Conservation (phyloP, 2,888 invertebrate genomes). For the Parelbella ahira region DNA sequence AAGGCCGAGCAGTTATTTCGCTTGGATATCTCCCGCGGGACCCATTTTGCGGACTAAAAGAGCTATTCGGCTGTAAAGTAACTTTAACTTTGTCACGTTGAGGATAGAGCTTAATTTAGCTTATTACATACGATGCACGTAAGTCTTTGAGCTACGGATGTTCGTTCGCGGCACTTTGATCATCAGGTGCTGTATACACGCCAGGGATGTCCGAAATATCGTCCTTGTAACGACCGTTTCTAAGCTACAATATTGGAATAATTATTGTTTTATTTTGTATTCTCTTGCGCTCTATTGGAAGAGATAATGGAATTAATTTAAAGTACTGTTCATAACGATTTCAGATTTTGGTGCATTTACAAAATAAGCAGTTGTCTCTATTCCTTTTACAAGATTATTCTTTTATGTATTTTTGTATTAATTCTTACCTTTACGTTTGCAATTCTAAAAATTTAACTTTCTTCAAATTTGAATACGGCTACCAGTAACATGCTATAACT, state of each 20-base stretch:
- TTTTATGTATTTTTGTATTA: no score
- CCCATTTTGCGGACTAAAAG: conserved; percentile 24
- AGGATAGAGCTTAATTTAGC: neutral
- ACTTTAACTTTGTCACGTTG: neutral
- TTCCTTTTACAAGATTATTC: no score
- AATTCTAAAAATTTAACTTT: no score
- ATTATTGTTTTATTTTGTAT: neutral
- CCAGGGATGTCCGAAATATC: conserved; percentile 4
- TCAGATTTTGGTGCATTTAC: no score
- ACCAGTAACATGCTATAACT: no score
- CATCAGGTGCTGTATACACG: conserved; percentile 17
- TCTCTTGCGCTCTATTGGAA: neutral
- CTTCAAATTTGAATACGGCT: no score
- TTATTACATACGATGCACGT: neutral
- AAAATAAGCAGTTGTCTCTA: no score
- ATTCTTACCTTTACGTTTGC: no score
- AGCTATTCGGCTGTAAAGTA: conserved; percentile 2
- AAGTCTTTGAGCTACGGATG: neutral
- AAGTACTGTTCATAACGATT: no score
- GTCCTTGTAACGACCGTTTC: no score
- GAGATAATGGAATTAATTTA: no score
- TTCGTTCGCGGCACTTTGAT: conserved; percentile 19
- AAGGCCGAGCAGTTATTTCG: conserved; percentile 28
- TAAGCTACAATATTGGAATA: no score
- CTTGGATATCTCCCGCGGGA: conserved; percentile 28